phyloP scores from a whole-genome alignment of 2,113 vertebrate genomes.

The Mystacornis crossleyi region DNA sequence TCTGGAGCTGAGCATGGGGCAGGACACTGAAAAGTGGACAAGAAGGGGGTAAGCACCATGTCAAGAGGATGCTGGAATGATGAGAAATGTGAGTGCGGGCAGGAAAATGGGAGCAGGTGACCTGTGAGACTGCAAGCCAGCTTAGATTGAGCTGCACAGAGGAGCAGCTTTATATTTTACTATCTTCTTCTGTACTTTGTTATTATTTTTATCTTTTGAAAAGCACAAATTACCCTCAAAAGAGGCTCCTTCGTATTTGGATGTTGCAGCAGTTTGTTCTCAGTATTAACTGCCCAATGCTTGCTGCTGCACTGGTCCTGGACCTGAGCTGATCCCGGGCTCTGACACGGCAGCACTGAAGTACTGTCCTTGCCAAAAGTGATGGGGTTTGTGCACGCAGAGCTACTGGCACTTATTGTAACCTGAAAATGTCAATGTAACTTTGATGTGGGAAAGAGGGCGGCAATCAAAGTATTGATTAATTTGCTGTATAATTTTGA shows the following conservation, averaged over 20 bases:
- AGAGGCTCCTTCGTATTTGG: neutral
- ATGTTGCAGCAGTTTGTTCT: neutral
- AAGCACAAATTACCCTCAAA: neutral
- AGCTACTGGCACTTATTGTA: neutral
- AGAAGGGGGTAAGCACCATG: accelerated
- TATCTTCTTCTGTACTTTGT: neutral
- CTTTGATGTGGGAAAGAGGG: neutral
- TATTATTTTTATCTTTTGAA: neutral
- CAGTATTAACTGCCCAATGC: neutral
- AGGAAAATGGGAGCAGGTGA: neutral
- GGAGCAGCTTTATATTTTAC: neutral
- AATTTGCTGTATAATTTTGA: neutral
- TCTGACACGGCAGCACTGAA: neutral
- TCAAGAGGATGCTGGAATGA: neutral
- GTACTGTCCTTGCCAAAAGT: neutral
- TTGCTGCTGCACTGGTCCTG: neutral
- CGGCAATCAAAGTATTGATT: neutral
- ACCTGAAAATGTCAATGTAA: neutral
- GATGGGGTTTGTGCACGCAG: neutral
- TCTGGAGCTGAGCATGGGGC: neutral
- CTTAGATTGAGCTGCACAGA: neutral
- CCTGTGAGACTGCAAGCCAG: neutral
- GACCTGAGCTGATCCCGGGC: neutral
- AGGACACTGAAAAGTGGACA: neutral
- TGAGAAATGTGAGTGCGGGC: neutral